A percentile compares a stretch with the other conserved stretches of the same genome.
phyloP scores from a whole-genome alignment of 1,140 invertebrate species.

The Vollenhovia emeryi region DNA sequence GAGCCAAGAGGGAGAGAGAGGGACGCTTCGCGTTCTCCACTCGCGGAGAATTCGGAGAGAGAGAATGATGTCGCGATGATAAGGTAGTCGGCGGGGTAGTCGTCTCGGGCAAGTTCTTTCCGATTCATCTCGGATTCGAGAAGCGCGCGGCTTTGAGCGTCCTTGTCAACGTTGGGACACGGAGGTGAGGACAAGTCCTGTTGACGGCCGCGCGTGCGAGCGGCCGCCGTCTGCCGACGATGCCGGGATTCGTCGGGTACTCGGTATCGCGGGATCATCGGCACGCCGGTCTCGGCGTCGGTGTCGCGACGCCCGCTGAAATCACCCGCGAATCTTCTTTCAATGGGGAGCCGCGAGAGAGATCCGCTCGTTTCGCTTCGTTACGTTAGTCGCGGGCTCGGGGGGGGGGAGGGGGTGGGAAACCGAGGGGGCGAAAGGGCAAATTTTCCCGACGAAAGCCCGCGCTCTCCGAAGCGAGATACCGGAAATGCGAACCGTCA shows the following conservation, averaged over 20 bases:
- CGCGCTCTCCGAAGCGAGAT: not conserved
- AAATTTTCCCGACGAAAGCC: not conserved
- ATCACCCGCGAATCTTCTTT: constrained; percentile 40
- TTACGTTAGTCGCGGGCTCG: too few relatives aligned
- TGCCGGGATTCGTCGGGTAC: constrained; percentile 65
- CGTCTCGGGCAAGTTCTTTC: constrained; percentile 71
- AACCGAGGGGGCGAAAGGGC: too few relatives aligned
- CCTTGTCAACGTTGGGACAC: constrained; percentile 71
- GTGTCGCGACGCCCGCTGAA: constrained; percentile 53
- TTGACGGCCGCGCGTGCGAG: constrained; percentile 66
- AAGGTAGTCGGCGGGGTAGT: constrained; percentile 79
- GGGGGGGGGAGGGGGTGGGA: too few relatives aligned
- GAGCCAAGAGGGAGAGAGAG: constrained; percentile 37
- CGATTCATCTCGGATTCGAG: constrained; percentile 66
- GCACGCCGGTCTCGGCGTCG: not conserved
- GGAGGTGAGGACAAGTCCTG: constrained; percentile 78
- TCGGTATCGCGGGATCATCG: constrained; percentile 70
- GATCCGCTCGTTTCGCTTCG: not conserved
- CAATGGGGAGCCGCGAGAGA: constrained; percentile 14
- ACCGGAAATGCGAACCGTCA: not conserved
- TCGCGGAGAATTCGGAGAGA: constrained; percentile 10
- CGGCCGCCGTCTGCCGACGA: constrained; percentile 66
- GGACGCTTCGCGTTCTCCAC: too few relatives aligned
- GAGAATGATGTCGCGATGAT: constrained; percentile 82
- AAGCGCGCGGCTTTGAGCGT: constrained; percentile 47